phyloP scores from a whole-genome alignment of 2,888 invertebrate species.

The Drosophila fungiperda region DNA sequence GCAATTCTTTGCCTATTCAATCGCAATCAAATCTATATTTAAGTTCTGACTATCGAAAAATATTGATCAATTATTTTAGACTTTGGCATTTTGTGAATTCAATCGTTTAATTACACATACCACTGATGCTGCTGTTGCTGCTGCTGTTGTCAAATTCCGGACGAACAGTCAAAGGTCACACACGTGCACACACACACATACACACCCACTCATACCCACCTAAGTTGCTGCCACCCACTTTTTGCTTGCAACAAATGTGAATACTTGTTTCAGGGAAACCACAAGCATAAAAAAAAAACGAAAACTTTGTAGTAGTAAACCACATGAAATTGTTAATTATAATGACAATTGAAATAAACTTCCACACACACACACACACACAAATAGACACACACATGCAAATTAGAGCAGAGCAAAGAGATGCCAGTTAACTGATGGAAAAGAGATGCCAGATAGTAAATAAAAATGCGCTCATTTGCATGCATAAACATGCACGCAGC shows the following conservation, averaged over 20 bases:
- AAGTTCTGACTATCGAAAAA: conserved; percentile 28
- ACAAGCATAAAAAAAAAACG: conserved; percentile 4
- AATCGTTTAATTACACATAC: conserved; percentile 36
- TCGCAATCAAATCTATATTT: conserved; percentile 39
- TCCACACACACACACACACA: conserved; percentile 9
- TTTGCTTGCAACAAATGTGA: conserved; percentile 5
- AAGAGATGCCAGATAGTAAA: conserved; percentile 16
- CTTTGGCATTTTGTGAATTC: conserved; percentile 19
- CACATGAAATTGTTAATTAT: conserved; percentile 75
- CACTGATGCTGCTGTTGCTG: background rate
- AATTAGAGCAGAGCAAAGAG: background rate
- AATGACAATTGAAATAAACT: conserved; percentile 67
- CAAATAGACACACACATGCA: background rate
- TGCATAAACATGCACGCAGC: conserved; percentile 49
- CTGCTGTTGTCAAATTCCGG: conserved; percentile 1
- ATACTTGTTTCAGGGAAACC: conserved; percentile 9
- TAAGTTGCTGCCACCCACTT: background rate
- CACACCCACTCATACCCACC: background rate
- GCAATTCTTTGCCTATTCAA: background rate
- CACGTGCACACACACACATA: background rate
- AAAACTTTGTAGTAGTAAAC: conserved; percentile 33
- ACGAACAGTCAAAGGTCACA: conserved; percentile 1
- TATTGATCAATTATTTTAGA: background rate
- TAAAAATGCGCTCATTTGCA: conserved; percentile 51
- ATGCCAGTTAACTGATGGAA: background rate